Percentiles rank a stretch among this genome's conserved stretches.
phyloP scores from a whole-genome alignment of 1,140 invertebrate species.

The Calephelis virginiensis region DNA sequence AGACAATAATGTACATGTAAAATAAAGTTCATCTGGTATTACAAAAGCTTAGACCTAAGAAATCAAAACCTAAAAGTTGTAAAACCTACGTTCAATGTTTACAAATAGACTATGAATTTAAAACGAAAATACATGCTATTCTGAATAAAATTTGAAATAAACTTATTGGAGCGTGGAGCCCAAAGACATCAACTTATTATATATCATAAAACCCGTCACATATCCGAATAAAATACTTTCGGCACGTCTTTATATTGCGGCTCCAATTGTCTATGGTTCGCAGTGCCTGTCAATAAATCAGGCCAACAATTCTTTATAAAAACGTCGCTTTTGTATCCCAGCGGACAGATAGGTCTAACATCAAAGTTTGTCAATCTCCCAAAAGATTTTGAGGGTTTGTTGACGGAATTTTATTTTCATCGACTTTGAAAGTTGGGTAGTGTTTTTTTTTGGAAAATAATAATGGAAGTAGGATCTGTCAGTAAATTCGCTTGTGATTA shows the following conservation, averaged over 20 bases:
- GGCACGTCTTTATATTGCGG: constrained; percentile 1
- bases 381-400: neutral
- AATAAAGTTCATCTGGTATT: too few species aligned
- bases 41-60: too few species aligned
- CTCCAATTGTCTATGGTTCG: neutral
- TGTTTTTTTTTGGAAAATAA: too few species aligned
- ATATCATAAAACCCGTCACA: constrained; percentile 6
- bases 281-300: constrained; percentile 6
- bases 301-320: constrained; percentile 10
- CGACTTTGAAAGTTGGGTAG: neutral
- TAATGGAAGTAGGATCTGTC: too few species aligned
- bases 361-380: constrained; percentile 1
- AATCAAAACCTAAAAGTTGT: too few species aligned
- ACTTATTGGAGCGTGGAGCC: too few species aligned
- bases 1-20: too few species aligned
- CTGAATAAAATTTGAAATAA: too few species aligned
- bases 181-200: neutral
- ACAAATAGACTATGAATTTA: too few species aligned
- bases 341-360: constrained; percentile 1
- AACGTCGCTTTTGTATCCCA: constrained; percentile 1
- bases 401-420: neutral
- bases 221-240: neutral
- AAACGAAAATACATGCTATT: too few species aligned
- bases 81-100: too few species aligned
- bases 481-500: too few species aligned